Base-by-base conservation (phyloP, 2,113 vertebrate species). In the Zosterops japonicus region DNA sequence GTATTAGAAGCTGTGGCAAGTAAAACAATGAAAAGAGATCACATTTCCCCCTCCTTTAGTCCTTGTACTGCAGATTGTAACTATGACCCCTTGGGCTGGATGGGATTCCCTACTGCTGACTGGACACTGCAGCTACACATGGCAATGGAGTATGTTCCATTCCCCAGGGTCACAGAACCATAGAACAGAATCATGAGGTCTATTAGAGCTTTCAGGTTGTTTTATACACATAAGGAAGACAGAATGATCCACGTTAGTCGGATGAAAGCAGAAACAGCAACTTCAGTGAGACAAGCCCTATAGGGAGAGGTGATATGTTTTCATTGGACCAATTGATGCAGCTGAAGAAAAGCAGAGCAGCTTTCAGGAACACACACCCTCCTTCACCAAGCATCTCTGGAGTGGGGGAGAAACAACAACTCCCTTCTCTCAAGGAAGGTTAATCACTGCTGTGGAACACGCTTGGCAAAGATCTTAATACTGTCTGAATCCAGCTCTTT, bases 371-470 rank as follows among this genome's bases (percentile, higher is more conserved):
- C 81, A 91, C 57, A 94, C 75, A 36, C 21, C 16, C 27, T 81
- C 53, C 90, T 83, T 96, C 36, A 69, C 27, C 20, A 61, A 78
- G 70, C 44, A 52, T 14, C 57, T 8, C 0, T 16, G 64, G 46
- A 78, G 4, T 2, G 63, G 56, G 11, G 44, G 28, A 72, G 36
- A 56, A 4, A 0, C 52, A 95, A 72, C 7, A 82, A 65, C 46
- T 89, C 57, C 65, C 70, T 96, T 95, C 81, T 95, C 70, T 91
- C 36, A 22, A 20, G 39, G 83, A 87, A 94, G 69, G 74, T 81
- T 82, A 84, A 78, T 25, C 22, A 49, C 18, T 2, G 3, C 69
- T 63, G 60, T 35, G 41, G 57, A 88, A 90, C 2, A 12, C 49
- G 21, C 6, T 71, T 56, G 72, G 69, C 69, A 81, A 63, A 41